Base-by-base conservation (phyloP, 2,888 invertebrate genomes). In the Drosophila multiciliata region DNA sequence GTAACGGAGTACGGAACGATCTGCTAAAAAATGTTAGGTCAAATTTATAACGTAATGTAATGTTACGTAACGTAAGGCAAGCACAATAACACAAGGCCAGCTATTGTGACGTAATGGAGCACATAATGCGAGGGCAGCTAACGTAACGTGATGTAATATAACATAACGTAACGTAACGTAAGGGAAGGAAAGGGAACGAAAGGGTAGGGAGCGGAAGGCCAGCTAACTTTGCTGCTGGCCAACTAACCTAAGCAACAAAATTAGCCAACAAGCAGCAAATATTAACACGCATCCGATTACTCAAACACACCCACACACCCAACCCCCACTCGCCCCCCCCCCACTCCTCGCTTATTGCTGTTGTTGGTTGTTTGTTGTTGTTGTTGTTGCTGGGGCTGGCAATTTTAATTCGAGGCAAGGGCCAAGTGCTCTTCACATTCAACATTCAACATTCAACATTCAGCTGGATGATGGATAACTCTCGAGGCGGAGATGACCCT, bases 381-480 rank as follows among this genome's bases (percentile, higher is more conserved):
- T 26, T 50, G 8, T 23, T 67, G 57, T 45, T 66, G 36, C 17
- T 52, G 52, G 49, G 60, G 59, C 9, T 45, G 40, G 68, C 66
- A 70, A 87, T 70, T 86, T 77, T 83, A 71, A 83, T 76, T 86
- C 77, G 69, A 68, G 69, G 64, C 83, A 76, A 74, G 76, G 69
- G 62, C 62, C 83, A 75, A 73, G 75, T 78, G 78, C 63, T 38
- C 38, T 38, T 38, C 57, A 45, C 58, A 53, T 45, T 45, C 35
- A 23, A 54, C 33, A 42, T 66, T 60, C 38, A 55, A 54, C 49
- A 33, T 54, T 62, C 36, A 57, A 62, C 63, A 29, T 29, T 29
- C 29, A 29, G 29, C 29, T 29, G 29, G 65, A 66, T 87, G 83
- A 84, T 73, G 89, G 84, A 84, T 83, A 83, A 83, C 84, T 78